These are phyloP conservation scores for Sebastiscus tertius DNA, from an alignment of 2,797 vertebrate genomes.

Conservation along the genomic window DNA sequence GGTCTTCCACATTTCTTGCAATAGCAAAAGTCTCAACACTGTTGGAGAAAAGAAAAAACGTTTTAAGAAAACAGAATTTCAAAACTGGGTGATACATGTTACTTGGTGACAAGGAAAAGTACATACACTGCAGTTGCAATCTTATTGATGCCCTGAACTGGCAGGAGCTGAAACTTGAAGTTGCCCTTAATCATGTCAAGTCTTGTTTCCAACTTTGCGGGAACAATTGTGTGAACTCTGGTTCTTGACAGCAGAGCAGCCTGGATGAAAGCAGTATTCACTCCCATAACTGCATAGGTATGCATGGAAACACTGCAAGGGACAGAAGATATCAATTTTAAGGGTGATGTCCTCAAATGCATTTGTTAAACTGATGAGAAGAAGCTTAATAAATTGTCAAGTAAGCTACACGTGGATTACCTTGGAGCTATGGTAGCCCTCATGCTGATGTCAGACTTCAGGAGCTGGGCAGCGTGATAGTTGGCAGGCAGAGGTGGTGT, in stretches of 20 bases:
- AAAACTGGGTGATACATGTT: neutral
- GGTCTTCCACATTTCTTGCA: slow-evolving; percentile 85
- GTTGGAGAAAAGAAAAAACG: slow-evolving; percentile 28
- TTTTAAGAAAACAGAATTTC: neutral
- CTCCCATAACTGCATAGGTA: slow-evolving; percentile 84
- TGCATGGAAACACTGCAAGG: slow-evolving; percentile 81
- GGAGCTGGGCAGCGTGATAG: slow-evolving; percentile 74
- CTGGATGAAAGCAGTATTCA: slow-evolving; percentile 84
- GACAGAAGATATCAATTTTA: slow-evolving; percentile 20
- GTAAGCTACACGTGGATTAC: slow-evolving; percentile 59
- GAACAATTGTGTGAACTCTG: slow-evolving; percentile 74
- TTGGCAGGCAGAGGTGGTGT: slow-evolving; percentile 77
- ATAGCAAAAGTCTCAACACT: slow-evolving; percentile 86
- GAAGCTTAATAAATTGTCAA: neutral
- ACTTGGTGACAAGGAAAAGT: slow-evolving; percentile 5
- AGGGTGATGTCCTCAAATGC: neutral
- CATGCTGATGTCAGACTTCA: slow-evolving; percentile 82
- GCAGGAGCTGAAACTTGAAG: slow-evolving; percentile 83
- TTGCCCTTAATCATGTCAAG: slow-evolving; percentile 80
- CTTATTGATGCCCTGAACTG: slow-evolving; percentile 75
- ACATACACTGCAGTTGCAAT: slow-evolving; percentile 77
- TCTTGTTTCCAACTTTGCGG: slow-evolving; percentile 75
- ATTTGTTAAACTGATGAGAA: neutral
- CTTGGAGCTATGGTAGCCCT: slow-evolving; percentile 77
- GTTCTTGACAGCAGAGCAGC: slow-evolving; percentile 78